These are phyloP conservation scores for Xestia c-nigrum DNA, from an alignment of 2,888 invertebrate species.

Conservation along the genomic window DNA sequence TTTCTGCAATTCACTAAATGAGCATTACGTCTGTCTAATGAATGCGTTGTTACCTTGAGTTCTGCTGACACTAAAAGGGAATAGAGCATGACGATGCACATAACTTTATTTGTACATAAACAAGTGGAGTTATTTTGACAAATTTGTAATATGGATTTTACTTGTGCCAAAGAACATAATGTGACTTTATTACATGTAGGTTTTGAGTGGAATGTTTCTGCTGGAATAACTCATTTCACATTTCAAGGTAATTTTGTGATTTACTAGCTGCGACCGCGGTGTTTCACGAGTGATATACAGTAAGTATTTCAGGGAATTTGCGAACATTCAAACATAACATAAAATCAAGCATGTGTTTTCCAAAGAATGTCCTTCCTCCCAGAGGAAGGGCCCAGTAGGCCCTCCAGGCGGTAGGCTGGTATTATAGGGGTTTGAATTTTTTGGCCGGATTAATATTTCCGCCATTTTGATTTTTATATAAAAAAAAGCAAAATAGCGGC, in stretches of 20 bases:
- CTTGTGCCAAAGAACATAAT: slow-evolving; percentile 48
- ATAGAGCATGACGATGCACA: slow-evolving; percentile 56
- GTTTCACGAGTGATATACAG: not conserved
- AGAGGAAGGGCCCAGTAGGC: too few relatives aligned
- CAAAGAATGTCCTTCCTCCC: too few relatives aligned
- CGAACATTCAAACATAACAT: not conserved
- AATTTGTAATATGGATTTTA: slow-evolving; percentile 33
- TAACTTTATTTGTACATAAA: slow-evolving; percentile 42
- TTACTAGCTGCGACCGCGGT: not conserved
- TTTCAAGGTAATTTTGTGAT: slow-evolving; percentile 25
- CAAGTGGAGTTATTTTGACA: slow-evolving; percentile 36
- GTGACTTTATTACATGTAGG: slow-evolving; percentile 7
- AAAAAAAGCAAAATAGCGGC: too few relatives aligned
- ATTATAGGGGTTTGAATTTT: too few relatives aligned
- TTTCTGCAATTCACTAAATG: slow-evolving; percentile 28
- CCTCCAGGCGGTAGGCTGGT: too few relatives aligned
- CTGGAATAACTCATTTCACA: slow-evolving; percentile 29
- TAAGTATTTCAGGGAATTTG: not conserved
- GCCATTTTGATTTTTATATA: too few relatives aligned
- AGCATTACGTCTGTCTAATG: slow-evolving; percentile 24
- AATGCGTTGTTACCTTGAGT: slow-evolving; percentile 44
- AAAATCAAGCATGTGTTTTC: not conserved
- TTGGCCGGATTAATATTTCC: too few relatives aligned
- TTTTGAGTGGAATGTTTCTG: slow-evolving; percentile 28
- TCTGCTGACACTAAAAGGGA: slow-evolving; percentile 52